A percentile compares a stretch with the other conserved stretches of the same genome.
These are phyloP conservation scores for Drosophila parabipectinata DNA, from an alignment of 1,140 invertebrate species.

Conservation along the genomic window DNA sequence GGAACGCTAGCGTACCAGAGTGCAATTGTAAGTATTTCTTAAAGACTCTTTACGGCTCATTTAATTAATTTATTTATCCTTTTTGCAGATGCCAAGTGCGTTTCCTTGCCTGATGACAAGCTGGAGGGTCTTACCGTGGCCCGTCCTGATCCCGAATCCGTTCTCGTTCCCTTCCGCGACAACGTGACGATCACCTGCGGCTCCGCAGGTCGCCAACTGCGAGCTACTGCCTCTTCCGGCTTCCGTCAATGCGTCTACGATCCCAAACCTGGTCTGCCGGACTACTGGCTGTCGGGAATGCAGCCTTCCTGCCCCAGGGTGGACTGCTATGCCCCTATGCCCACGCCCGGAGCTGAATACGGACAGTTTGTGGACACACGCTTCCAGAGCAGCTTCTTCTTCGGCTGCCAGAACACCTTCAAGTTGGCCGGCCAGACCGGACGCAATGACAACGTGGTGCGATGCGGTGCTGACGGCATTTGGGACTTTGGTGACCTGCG, in stretches of 20 bases:
- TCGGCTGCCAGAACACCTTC: slow-evolving; percentile 98
- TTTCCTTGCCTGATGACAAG: slow-evolving; percentile 94
- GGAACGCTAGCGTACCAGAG: slow-evolving; percentile 96
- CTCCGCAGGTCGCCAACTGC: slow-evolving; percentile 90
- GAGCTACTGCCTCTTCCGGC: slow-evolving; percentile 91
- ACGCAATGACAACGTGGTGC: slow-evolving; percentile 95
- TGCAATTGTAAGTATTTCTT: slow-evolving; percentile 91
- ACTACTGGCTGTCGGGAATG: slow-evolving; percentile 96
- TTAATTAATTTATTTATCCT: slow-evolving; percentile 31
- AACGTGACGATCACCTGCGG: slow-evolving; percentile 94
- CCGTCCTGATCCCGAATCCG: slow-evolving; percentile 90
- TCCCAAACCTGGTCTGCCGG: slow-evolving; percentile 93
- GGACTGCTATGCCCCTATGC: slow-evolving; percentile 93
- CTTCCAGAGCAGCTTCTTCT: slow-evolving; percentile 96
- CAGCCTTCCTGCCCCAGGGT: slow-evolving; percentile 93
- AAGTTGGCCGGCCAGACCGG: slow-evolving; percentile 96
- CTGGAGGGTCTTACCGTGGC: slow-evolving; percentile 92
- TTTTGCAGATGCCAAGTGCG: slow-evolving; percentile 92
- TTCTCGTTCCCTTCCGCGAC: slow-evolving; percentile 93
- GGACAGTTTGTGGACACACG: slow-evolving; percentile 94
- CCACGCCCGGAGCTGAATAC: slow-evolving; percentile 96
- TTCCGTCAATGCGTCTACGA: slow-evolving; percentile 98
- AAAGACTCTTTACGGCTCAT: background rate
- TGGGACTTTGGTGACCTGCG: slow-evolving; percentile 99
- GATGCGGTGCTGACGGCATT: slow-evolving; percentile 94